Conservation (phyloP, 1,140 invertebrate genomes). For the Cotesia glomerata region DNA sequence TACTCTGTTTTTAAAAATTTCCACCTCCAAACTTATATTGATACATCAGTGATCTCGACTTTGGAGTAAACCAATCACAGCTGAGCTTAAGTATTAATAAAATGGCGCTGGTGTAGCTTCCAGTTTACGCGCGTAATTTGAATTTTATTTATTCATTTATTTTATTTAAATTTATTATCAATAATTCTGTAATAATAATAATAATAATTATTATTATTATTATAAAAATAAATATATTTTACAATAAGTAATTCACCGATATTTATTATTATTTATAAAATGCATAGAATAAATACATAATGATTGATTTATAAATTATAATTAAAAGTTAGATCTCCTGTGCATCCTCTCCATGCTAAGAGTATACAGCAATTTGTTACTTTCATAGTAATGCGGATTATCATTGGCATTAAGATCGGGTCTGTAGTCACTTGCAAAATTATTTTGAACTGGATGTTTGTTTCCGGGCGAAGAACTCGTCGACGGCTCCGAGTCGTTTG, state of each 20-base stretch:
- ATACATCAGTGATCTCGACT: too few species aligned
- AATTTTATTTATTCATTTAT: too few species aligned
- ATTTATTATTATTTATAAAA: neutral
- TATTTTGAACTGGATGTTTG: constrained; percentile 53
- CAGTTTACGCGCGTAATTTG: neutral
- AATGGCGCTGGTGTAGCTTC: neutral
- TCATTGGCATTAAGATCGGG: constrained; percentile 65
- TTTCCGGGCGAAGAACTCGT: constrained; percentile 55
- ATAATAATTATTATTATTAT: too few species aligned
- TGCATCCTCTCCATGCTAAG: constrained; percentile 68
- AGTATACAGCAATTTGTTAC: constrained; percentile 68
- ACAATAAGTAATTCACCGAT: neutral
- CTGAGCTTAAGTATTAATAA: neutral
- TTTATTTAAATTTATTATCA: too few species aligned
- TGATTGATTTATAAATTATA: neutral
- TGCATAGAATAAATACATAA: neutral
- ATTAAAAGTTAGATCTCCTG: constrained; percentile 45
- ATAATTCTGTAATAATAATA: too few species aligned
- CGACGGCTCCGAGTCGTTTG: constrained; percentile 57
- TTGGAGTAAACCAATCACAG: too few species aligned
- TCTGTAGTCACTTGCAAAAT: constrained; percentile 58
- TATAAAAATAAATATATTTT: neutral
- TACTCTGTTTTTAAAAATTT: too few species aligned
- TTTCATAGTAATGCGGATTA: constrained; percentile 72
- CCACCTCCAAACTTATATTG: too few species aligned